A percentile compares a stretch with the other conserved stretches of the same genome.
Conservation (phyloP, 2,888 invertebrate species). For the Leucoma salicis region DNA sequence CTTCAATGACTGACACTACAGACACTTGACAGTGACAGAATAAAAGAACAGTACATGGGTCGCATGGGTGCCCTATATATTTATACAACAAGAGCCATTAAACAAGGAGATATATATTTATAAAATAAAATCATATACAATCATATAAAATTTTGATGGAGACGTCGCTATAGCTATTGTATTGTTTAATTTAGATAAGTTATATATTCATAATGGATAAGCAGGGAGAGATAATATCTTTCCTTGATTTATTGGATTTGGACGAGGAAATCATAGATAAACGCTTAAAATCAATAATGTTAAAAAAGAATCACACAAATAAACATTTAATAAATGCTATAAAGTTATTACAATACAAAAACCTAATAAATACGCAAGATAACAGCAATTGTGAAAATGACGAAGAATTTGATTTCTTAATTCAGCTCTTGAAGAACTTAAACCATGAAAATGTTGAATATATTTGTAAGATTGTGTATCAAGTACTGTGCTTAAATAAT, state of each 20-base stretch:
- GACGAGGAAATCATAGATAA: constrained; percentile 66
- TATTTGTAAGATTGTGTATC: constrained; percentile 55
- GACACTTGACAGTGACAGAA: too few relatives aligned
- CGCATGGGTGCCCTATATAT: too few relatives aligned
- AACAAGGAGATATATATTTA: too few relatives aligned
- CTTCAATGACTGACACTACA: too few relatives aligned
- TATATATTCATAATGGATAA: constrained; percentile 24
- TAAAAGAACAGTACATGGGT: too few relatives aligned
- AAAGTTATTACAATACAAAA: constrained; percentile 66
- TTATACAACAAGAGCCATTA: too few relatives aligned
- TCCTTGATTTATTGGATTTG: constrained; percentile 67
- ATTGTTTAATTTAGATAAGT: neutral
- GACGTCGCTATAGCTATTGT: too few relatives aligned
- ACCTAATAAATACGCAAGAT: constrained; percentile 62
- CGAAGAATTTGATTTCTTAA: constrained; percentile 55
- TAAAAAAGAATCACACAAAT: constrained; percentile 41
- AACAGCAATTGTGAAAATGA: constrained; percentile 63
- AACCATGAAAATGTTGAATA: constrained; percentile 46
- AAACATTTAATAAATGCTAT: constrained; percentile 55
- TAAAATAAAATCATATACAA: too few relatives aligned
- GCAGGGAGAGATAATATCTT: constrained; percentile 49
- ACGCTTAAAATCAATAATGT: constrained; percentile 58
- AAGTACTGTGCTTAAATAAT: constrained; percentile 52
- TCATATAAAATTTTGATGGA: too few relatives aligned
- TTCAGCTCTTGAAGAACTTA: constrained; percentile 47